Evolutionary conservation across 2,797 vertebrate genomes (phyloP), one percentile per base, ranked within the genome.

Genomic region (Cephalopachus bancanus): DNA sequence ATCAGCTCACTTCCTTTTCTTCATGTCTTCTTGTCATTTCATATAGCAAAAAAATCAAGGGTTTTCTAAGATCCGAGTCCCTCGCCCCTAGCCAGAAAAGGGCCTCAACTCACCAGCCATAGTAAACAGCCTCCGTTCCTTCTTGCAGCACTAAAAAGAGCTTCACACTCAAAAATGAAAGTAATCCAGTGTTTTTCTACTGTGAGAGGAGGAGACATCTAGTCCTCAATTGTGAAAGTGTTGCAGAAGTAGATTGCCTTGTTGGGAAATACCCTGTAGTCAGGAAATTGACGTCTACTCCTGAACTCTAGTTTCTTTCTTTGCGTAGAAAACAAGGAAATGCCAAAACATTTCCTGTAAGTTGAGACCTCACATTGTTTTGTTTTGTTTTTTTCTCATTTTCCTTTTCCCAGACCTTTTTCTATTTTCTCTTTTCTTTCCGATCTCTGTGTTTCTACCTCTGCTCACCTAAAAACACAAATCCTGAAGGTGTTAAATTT

Each of bases 91-190:
- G 16, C 60, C 16, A 59, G 26, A 83, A 85, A 83, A 51, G 5
- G 1, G 44, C 44, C 44, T 7, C 44, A 44, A 79, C 33, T 57
- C 55, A 95, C 96, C 97, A 37, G 96, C 90, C 94, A 97, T 95
- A 6, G 30, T 1, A n/a, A 53, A 81, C 26, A 94, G 44, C 30
- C 53, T 93, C 33, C 24, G 55, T 16, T 3, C 7, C 15, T 94
- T 93, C 53, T n/a, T 53, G 4, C 17, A 37, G 44, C 5, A 2
- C 8, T 24, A 24, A 53, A 60, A 55, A 62, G 28, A 88, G 30
- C 22, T 53, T 95, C n/a, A 55, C 20, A 22, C 90, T 86, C 79
- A 62, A 97, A 97, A 97, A 26, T 22, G 62, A 96, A 95, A 97
- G 72, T 53, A 44, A 37, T 14, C 24, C 53, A 15, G 1, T 2